Conservation (phyloP, 2,797 vertebrate species). For the Bovichtus diacanthus region DNA sequence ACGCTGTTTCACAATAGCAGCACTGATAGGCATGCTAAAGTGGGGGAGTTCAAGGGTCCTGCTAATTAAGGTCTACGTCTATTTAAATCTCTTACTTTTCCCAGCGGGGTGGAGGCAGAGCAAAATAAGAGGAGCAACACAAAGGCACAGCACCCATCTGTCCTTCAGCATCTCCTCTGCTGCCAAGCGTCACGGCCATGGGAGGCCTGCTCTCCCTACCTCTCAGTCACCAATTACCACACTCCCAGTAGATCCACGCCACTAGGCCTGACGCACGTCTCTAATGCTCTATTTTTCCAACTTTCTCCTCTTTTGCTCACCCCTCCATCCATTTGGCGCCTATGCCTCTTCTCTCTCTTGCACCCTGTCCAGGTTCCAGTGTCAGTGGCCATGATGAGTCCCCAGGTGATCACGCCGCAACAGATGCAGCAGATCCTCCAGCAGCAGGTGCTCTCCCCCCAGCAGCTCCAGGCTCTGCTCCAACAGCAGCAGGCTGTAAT, state of each 20-base stretch:
- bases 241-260: slow-evolving; percentile 64
- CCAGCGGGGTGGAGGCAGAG: slow-evolving; percentile 67
- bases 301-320: slow-evolving; percentile 27
- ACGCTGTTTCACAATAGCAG: slow-evolving; percentile 58
- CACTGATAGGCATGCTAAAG: slow-evolving; percentile 68
- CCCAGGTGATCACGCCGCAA: slow-evolving; percentile 99
- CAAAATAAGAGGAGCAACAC: slow-evolving; percentile 78
- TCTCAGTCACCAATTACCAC: slow-evolving; percentile 70
- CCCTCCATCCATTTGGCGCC: slow-evolving; percentile 11
- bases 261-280: slow-evolving; percentile 46
- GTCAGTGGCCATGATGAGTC: slow-evolving; percentile 99
- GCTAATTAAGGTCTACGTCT: slow-evolving; percentile 86
- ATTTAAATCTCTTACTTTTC: slow-evolving; percentile 82
- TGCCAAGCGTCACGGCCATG: slow-evolving; percentile 60
- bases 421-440: slow-evolving; percentile 99
- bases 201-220: slow-evolving; percentile 66
- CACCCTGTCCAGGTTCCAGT: slow-evolving; percentile 91
- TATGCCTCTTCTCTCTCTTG: slow-evolving; percentile 11
- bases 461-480: slow-evolving; percentile 98
- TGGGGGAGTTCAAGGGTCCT: slow-evolving; percentile 82
- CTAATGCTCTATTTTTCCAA: slow-evolving; percentile 53
- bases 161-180: slow-evolving; percentile 80
- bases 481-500: slow-evolving; percentile 99
- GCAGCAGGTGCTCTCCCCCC: slow-evolving; percentile 98
- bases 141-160: slow-evolving; percentile 78